These are phyloP conservation scores for Falco columbarius DNA, from an alignment of 2,797 vertebrate genomes.

Conservation along the genomic window DNA sequence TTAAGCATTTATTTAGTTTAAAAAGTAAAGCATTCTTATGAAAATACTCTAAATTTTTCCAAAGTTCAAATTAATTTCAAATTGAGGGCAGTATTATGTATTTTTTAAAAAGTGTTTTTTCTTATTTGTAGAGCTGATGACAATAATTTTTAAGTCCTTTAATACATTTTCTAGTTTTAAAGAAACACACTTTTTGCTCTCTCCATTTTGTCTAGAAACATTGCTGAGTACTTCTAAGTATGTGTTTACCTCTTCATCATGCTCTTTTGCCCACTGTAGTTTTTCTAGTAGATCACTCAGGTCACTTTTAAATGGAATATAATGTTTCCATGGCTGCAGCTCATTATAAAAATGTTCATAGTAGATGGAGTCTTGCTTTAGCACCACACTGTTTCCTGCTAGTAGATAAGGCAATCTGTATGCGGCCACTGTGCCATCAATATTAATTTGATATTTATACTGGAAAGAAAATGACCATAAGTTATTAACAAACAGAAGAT, in stretches of 20 bases:
- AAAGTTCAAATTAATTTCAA: background rate
- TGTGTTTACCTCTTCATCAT: constrained; percentile 88
- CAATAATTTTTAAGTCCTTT: background rate
- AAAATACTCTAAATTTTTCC: background rate
- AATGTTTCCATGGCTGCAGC: constrained; percentile 92
- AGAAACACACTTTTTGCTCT: background rate
- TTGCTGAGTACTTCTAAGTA: background rate
- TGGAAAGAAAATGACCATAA: constrained; percentile 66
- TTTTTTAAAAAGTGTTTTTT: background rate
- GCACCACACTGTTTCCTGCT: constrained; percentile 91
- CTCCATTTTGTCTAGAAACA: background rate
- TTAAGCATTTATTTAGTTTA: background rate
- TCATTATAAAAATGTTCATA: constrained; percentile 96
- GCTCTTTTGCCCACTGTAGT: constrained; percentile 91
- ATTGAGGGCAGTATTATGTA: background rate
- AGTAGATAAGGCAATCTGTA: constrained; percentile 95
- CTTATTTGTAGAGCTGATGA: background rate
- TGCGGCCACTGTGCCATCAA: constrained; percentile 96
- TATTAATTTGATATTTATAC: constrained; percentile 97
- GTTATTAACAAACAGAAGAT: background rate
- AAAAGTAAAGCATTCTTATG: background rate
- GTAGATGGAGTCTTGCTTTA: constrained; percentile 97
- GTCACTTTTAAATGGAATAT: constrained; percentile 91
- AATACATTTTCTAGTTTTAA: background rate
- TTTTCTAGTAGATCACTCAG: constrained; percentile 93